Evolutionary conservation across 2,113 vertebrate genomes (phyloP), one percentile per base, ranked within the genome.

Genomic region (Nothocercus julius): DNA sequence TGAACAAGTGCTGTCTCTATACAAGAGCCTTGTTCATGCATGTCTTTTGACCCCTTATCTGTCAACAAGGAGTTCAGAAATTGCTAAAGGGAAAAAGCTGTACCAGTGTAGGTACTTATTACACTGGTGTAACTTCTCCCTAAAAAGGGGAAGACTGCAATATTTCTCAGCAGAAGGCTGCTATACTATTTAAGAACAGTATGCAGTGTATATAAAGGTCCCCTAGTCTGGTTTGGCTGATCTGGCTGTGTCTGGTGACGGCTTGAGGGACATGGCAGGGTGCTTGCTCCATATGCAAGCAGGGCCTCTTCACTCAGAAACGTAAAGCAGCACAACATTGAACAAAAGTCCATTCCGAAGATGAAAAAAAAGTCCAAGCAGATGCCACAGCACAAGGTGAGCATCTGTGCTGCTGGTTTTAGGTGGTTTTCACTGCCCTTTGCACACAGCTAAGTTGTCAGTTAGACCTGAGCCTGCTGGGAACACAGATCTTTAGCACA

Each of bases 281-380:
- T 44, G 81, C 28, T 34, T 2, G 7, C 64, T 34, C 83, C 86
- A 77, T 44, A 59, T 80, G 13, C 6, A 63, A 77, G 90, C 63
- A 86, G 90, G 40, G 49, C 54, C 54, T 92, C 44, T 82, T 62
- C 38, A 16, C 88, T 88, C 76, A 88, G 73, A 73, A 93, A 72
- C 54, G 42, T 67, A 11, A 85, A 85, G 78, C 64, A 54, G 47
- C 92, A 76, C 44, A 76, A 44, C 67, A 64, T 28, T 1, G 3
- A 34, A 79, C 75, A 79, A 82, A 3, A 92, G 89, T 38, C 8
- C 53, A n/a, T 61, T 73, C 85, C 58, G 81, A 44, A 81, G 38
- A 14, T 5, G 42, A 74, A 21, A 77, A 68, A 69, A 21, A 81
- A 1, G 4, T 45, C 68, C 21, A 72, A 82, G 66, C 18, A 63